phyloP scores from a whole-genome alignment of 64 coral and sea anemone genomes.

The Montipora cactus region DNA sequence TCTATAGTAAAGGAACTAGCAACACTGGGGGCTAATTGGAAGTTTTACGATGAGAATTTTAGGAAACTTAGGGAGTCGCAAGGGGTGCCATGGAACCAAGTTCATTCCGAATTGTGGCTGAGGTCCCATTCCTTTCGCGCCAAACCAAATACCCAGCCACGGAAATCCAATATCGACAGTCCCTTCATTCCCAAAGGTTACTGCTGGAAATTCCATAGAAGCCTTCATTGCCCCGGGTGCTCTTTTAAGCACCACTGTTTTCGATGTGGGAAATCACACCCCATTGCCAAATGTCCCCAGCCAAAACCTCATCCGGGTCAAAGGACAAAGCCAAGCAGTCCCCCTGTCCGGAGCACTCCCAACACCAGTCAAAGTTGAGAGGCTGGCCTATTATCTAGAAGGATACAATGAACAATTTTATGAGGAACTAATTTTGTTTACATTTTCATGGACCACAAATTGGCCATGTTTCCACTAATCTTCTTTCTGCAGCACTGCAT shows the following conservation, averaged over 20 bases:
- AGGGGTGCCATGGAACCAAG: too few relatives aligned
- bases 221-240: background rate
- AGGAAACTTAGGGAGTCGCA: too few relatives aligned
- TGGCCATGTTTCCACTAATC: background rate
- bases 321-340: background rate
- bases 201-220: background rate
- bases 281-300: background rate
- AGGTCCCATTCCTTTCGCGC: too few relatives aligned
- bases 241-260: background rate
- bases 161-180: background rate
- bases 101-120: too few relatives aligned
- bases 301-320: background rate
- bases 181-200: background rate
- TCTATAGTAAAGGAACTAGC: too few relatives aligned
- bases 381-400: constrained; percentile 23
- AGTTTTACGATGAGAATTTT: too few relatives aligned
- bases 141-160: too few relatives aligned
- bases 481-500: background rate
- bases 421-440: background rate
- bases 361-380: constrained; percentile 41
- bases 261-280: background rate
- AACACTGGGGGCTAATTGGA: too few relatives aligned
- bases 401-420: background rate
- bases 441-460: background rate
- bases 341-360: constrained; percentile 4